Evolutionary conservation across 2,797 vertebrate species (phyloP), one percentile per base, ranked within the genome.

Genomic region (Synanceia verrucosa): DNA sequence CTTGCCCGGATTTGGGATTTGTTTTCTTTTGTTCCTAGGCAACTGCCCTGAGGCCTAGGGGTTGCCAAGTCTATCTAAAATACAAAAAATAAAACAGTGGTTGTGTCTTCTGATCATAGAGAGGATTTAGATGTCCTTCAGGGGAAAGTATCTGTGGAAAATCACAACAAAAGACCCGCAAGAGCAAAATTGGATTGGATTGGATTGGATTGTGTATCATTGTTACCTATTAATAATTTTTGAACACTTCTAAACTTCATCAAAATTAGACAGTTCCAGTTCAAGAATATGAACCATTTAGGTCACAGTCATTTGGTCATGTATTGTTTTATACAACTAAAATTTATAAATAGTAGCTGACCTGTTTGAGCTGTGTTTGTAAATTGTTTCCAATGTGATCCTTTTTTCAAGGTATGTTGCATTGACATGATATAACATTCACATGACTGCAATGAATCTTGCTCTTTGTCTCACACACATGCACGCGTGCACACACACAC

Each of bases 11-110:
- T 39, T 4, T 48, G 6, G 21, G 61, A 57, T 76, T 83, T 89
- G 88, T 90, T 88, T 82, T 64, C 37, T 43, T 53, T 23, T 34
- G 88, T 90, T 86, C n/a, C 89, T 51, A 18, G 65, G 90, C 76
- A 85, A 90, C 89, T 34, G 79, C 34, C n/a, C n/a, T n/a, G n/a
- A n/a, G 24, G 47, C 47, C 24, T 48, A 16, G 8, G 13, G 14
- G 46, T 48, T 48, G 23, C 12, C 11, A n/a, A 6, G 44, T 13
- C 5, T 47, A 4, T 23, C n/a, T n/a, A n/a, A n/a, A n/a, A n/a
- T n/a, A n/a, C n/a, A n/a, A n/a, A n/a, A 8, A 14, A 14, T 24
- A 26, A 23, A 19, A 5, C 28, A 19, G 28, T n/a, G 10, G 12
- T 4, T 31, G 6, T 9, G 13, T 47, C 21, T 14, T 12, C 46